Evolutionary conservation across 2,797 vertebrate species (phyloP), one percentile per base, ranked within the genome.

Genomic region (Chaunax sp.): DNA sequence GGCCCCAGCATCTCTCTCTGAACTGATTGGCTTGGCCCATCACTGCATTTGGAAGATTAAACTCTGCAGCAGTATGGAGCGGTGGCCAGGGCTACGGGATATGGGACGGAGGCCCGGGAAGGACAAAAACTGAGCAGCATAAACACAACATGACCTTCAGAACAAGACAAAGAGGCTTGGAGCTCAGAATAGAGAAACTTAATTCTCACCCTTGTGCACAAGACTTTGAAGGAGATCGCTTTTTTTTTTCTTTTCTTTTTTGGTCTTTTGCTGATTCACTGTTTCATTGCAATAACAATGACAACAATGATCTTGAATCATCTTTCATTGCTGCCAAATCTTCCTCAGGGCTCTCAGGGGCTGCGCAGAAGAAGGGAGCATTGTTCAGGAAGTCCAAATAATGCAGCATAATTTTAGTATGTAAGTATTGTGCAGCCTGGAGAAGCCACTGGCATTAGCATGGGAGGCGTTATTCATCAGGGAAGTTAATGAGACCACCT

Each of bases 1-100:
- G 69, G 58, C 33, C 41, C 73, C 59, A 8, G 64, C 12, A 44
- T 41, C 74, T 71, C 69, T 57, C 78, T 69, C 25, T 80, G 80
- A 73, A 63, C 50, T 78, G 85, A 87, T 82, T 87, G 87, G 80
- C 80, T 88, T 75, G 87, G 86, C 79, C 77, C 80, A 61, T 74
- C 57, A 7, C 84, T 86, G 84, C 82, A 84, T 91, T 90, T 88
- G 80, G 82, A 82, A 90, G 89, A 93, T 94, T 92, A 92, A 87
- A 84, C 77, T 62, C 58, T 82, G 66, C 83, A 85, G 92, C 89
- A 90, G 85, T 77, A 87, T 18, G 45, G 70, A 84, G 85, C 66
- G 20, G 82, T 43, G 81, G 78, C 87, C 84, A 75, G 81, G 72
- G 60, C 77, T 61, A 78, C 40, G 18, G 75, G 77, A 82, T 82